These are phyloP conservation scores for Parnassius orleans DNA, from an alignment of 2,888 invertebrate species.

Conservation along the genomic window DNA sequence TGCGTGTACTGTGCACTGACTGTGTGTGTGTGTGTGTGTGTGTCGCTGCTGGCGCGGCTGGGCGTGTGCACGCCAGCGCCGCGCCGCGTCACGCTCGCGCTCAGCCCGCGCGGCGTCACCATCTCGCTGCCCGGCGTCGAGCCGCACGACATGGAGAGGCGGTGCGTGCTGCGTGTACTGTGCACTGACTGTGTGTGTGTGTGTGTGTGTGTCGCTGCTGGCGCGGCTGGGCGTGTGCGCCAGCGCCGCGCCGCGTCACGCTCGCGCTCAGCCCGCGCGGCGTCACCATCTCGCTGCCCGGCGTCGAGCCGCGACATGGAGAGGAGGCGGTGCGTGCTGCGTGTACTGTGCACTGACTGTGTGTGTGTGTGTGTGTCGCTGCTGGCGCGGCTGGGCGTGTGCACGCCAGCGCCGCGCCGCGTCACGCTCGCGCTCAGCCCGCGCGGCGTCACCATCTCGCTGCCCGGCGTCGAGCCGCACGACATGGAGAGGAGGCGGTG, in stretches of 20 bases:
- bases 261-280: conserved; percentile 85
- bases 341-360: too few species aligned
- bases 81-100: conserved; percentile 89
- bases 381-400: conserved; percentile 90
- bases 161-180: conserved; percentile 76
- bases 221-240: conserved; percentile 90
- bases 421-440: conserved; percentile 88
- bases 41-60: conserved; percentile 86
- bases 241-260: conserved; percentile 89
- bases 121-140: conserved; percentile 96
- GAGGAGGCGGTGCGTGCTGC: conserved; percentile 85
- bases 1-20: too few species aligned
- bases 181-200: too few species aligned
- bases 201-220: too few species aligned
- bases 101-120: conserved; percentile 86
- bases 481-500: conserved; percentile 96
- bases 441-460: conserved; percentile 90
- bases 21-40: too few species aligned
- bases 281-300: conserved; percentile 93
- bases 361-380: conserved; percentile 52
- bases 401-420: conserved; percentile 87
- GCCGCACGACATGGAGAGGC: conserved; percentile 96
- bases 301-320: conserved; percentile 98
- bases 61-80: conserved; percentile 90
- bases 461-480: conserved; percentile 96